Evolutionary conservation across 2,797 vertebrate genomes (phyloP), one percentile per base, ranked within the genome.

Genomic region (Oreonectes daqikongensis): DNA sequence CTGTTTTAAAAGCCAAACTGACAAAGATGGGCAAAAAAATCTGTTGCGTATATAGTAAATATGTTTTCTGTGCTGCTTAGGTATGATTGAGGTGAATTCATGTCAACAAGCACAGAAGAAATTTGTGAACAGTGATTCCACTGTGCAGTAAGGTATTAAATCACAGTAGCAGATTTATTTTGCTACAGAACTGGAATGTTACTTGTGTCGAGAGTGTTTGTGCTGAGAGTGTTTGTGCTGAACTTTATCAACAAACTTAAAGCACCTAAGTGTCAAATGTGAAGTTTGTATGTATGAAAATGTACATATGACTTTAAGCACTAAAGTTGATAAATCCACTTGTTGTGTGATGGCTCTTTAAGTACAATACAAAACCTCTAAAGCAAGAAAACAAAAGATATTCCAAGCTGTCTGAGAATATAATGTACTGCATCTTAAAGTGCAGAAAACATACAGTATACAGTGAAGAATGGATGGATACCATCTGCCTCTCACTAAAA

Each of bases 221-320:
- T 85, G 81, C 68, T 81, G 74, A 67, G 40, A 84, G 64, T 85
- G 85, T 87, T 88, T 86, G 76, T 85, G 81, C 68, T 81, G 74
- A 67, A 50, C 75, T 63, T 72, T 55, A 48, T 86, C 55, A 50
- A 78, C 71, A 59, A 78, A 85, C 78, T 60, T 68, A 26, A 76
- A 78, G 52, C 75, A 82, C 53, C 38, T 66, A 70, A 64, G 73
- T 78, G 81, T 72, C 5, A 67, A 70, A 66, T 82, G 68, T 77
- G 44, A 77, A 42, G 46, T 46, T 70, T 77, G n/a, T n/a, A 68
- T 73, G 32, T 74, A 78, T 72, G 75, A 38, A 67, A 70, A 30
- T 71, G 71, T 73, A 78, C 80, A 80, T 66, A 82, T 69, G 71
- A 48, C 84, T 79, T 82, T 74, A 78, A 60, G 28, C 64, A 80